Evolutionary conservation across 2,888 invertebrate species (phyloP), one percentile per base, ranked within the genome.

Genomic region (Chironomus riparius): DNA sequence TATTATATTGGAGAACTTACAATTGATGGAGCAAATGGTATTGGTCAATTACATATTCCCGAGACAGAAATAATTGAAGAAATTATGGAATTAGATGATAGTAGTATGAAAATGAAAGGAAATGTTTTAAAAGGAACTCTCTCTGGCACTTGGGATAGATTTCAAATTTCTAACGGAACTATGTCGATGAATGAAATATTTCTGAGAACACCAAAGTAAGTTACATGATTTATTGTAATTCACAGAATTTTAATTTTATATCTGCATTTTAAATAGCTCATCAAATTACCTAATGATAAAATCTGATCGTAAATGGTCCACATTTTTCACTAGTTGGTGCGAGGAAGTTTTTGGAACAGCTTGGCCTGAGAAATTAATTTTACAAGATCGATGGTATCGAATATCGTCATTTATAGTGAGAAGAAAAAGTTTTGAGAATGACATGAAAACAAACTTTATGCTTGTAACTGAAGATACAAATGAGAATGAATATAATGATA

Each of bases 1-100:
- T 92, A 92, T 82, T 96, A 94, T 80, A 95, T 95, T 81, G 96
- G 96, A 0, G 94, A 95, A 81, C 91, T 95, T 79, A 88, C 90
- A 78, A 90, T 92, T 2, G 91, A 91, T 2, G 89, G 92, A 47
- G 91, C 95, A 78, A 88, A 87, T 78, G 96, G 96, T 0, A 92
- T 92, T 82, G 95, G 95, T 4, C 87, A 87, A 1, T 85, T 95
- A 72, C 93, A 90, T 0, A 89, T 95, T 82, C 90, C 91, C n/a
- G 89, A 90, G 77, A 92, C 91, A 0, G 92, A 92, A 80, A 87
- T 86, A 78, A 87, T 93, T 71, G 92, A 92, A 80, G 93, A 93
- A 80, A 76, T 70, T 47, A 68, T 62, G 47, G 70, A 77, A 18
- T 15, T 76, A 28, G 76, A 76, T 13, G 65, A 72, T 61, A 61